Percentiles rank a stretch among this genome's conserved stretches.
These are phyloP conservation scores for Electrophaes corylata DNA, from an alignment of 2,888 invertebrate species.

Conservation along the genomic window DNA sequence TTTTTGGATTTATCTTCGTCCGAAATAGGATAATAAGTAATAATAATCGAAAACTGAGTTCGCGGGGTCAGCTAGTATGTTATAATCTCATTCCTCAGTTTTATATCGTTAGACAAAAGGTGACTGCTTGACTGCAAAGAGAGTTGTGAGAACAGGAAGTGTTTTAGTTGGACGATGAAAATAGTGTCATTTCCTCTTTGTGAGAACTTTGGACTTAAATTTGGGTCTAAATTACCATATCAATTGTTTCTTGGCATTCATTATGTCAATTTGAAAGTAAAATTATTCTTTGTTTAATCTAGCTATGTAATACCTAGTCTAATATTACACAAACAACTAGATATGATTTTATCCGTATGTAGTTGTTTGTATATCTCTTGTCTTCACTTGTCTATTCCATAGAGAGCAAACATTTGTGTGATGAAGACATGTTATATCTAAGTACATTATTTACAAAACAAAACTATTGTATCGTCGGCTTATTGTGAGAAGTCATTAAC, in stretches of 20 bases:
- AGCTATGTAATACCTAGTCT: background rate
- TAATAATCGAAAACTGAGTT: too few species aligned
- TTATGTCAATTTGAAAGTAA: slow-evolving; percentile 16
- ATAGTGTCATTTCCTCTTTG: background rate
- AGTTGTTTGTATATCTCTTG: too few species aligned
- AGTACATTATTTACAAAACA: too few species aligned
- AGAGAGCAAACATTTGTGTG: too few species aligned
- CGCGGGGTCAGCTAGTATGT: too few species aligned
- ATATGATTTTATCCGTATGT: too few species aligned
- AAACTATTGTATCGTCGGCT: too few species aligned
- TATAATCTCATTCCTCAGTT: background rate
- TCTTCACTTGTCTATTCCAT: too few species aligned
- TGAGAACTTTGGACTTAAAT: slow-evolving; percentile 1
- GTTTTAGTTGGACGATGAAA: background rate
- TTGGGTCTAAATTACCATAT: slow-evolving; percentile 3
- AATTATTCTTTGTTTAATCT: slow-evolving; percentile 1
- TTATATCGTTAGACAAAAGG: background rate
- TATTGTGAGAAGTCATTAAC: too few species aligned
- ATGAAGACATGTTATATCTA: too few species aligned
- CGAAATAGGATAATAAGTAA: too few species aligned
- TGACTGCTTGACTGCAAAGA: background rate
- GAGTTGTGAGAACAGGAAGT: background rate
- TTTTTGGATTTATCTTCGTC: too few species aligned
- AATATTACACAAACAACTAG: background rate
- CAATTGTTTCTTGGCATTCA: slow-evolving; percentile 4